Conservation (phyloP, 2,113 vertebrate genomes). For the Microtus richardsoni region DNA sequence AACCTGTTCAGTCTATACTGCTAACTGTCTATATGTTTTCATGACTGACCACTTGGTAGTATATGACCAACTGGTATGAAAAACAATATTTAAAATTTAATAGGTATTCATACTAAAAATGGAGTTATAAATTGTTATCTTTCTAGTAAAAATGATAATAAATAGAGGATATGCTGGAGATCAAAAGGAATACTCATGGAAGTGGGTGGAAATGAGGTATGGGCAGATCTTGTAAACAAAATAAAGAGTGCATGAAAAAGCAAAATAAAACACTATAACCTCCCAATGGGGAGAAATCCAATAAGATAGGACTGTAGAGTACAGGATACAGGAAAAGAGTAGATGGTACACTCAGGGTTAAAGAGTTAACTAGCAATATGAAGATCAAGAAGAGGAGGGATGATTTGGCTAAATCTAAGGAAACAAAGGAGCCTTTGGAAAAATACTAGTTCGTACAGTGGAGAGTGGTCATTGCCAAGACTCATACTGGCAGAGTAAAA, state of each 20-base stretch:
- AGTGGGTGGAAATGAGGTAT: too few species aligned
- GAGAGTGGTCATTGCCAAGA: background rate
- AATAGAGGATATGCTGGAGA: background rate
- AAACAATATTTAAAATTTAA: background rate
- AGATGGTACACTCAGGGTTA: background rate
- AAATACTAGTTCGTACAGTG: too few species aligned
- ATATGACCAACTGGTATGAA: background rate
- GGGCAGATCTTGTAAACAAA: background rate
- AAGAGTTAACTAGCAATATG: background rate
- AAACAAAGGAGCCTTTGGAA: background rate
- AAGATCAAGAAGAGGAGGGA: rapidly evolving
- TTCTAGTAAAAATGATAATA: background rate
- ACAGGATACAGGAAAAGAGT: too few species aligned
- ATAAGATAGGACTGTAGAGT: too few species aligned
- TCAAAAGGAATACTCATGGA: background rate
- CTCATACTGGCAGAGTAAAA: too few species aligned
- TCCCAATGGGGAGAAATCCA: background rate
- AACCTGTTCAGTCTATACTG: background rate
- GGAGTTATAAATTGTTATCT: background rate
- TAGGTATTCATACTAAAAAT: background rate
- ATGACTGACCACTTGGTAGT: background rate
- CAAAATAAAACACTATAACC: background rate
- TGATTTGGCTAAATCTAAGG: too few species aligned
- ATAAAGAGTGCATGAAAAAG: background rate
- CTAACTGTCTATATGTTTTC: background rate